A percentile compares a stretch with the other conserved stretches of the same genome.
Conservation (phyloP, 2,797 vertebrate species). For the Capromys pilorides region DNA sequence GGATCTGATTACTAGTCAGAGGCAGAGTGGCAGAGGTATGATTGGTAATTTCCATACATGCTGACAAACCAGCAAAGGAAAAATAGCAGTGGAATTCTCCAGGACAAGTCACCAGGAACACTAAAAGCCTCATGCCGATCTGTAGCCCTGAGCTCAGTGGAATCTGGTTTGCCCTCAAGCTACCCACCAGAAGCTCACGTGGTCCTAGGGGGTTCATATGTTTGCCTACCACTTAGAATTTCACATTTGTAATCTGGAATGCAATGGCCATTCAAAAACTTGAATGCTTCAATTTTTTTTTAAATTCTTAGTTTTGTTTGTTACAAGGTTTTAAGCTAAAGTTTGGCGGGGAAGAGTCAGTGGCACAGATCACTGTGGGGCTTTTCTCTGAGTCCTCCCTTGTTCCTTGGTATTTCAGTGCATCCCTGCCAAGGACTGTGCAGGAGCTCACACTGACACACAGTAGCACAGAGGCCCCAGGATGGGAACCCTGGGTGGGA, state of each 20-base stretch:
- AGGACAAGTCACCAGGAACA: neutral
- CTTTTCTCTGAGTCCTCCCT: neutral
- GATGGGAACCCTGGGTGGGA: neutral
- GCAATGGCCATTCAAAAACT: slow-evolving; percentile 19
- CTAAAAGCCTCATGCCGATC: neutral
- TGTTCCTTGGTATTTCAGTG: neutral
- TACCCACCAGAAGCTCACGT: neutral
- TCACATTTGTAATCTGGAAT: slow-evolving; percentile 2
- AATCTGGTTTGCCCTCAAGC: neutral
- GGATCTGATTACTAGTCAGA: slow-evolving; percentile 15
- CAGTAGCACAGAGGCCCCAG: neutral
- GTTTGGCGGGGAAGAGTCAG: neutral
- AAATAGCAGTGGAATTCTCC: slow-evolving; percentile 11
- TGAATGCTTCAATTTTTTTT: neutral
- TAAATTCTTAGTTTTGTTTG: neutral
- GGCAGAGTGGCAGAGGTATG: neutral
- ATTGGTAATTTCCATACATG: neutral
- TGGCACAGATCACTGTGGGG: neutral
- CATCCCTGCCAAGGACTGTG: neutral
- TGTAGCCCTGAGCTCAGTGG: neutral
- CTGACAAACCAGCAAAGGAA: neutral
- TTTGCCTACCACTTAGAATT: slow-evolving; percentile 1
- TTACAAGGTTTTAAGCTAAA: slow-evolving; percentile 5
- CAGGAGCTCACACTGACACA: neutral
- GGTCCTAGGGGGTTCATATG: neutral